Conservation (phyloP, 2,797 vertebrate species). For the Taenioides sp. region DNA sequence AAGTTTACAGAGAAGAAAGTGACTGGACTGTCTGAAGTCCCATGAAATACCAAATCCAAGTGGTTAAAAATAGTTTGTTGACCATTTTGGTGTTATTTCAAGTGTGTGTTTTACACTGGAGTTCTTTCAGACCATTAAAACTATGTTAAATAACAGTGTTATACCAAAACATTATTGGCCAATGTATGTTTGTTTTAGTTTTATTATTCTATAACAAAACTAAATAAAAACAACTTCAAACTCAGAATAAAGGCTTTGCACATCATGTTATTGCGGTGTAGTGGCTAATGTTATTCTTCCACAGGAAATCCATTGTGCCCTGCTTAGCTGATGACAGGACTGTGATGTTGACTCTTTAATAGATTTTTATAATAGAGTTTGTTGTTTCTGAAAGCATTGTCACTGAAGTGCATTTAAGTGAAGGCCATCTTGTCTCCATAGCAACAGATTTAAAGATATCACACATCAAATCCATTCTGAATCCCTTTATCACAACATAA, state of each 20-base stretch:
- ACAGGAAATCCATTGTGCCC: background rate
- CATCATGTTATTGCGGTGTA: background rate
- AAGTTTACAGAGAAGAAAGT: conserved; percentile 34
- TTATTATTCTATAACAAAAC: background rate
- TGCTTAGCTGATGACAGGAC: background rate
- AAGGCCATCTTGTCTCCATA: conserved; percentile 18
- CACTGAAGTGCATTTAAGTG: conserved; percentile 1
- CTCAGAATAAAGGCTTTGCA: too few species aligned
- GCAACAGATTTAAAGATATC: conserved; percentile 22
- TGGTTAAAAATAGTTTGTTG: background rate
- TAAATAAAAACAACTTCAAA: too few species aligned
- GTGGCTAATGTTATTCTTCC: background rate
- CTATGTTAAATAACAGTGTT: background rate
- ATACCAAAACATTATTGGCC: background rate
- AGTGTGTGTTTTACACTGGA: background rate
- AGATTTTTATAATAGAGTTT: background rate
- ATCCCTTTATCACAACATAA: conserved; percentile 27
- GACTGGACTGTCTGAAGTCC: conserved; percentile 21
- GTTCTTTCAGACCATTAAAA: background rate
- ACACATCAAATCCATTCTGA: conserved; percentile 30
- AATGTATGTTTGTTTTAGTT: background rate
- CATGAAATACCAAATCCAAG: conserved; percentile 16
- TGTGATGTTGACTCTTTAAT: background rate
- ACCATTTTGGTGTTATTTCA: background rate
- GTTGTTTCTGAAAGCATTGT: background rate